A percentile compares a stretch with the other conserved stretches of the same genome.
phyloP scores from a whole-genome alignment of 1,140 invertebrate species.

The Limonius californicus region DNA sequence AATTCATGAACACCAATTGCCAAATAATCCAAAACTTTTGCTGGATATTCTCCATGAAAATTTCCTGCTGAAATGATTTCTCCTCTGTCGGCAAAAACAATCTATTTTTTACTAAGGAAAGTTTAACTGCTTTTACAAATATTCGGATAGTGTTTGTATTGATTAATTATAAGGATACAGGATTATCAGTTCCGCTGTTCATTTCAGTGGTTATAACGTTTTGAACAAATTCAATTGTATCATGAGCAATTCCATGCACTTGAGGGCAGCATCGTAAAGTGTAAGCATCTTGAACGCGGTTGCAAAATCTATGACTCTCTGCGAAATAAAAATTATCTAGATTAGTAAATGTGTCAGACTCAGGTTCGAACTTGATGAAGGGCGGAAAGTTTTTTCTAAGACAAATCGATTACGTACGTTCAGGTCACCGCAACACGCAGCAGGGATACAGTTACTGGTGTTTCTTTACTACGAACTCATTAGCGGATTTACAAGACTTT shows the following conservation, averaged over 20 bases:
- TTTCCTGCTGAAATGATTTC: slow-evolving; percentile 74
- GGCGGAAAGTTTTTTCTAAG: too few relatives aligned
- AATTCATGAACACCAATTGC: slow-evolving; percentile 72
- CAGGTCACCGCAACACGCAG: too few relatives aligned
- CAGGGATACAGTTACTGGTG: too few relatives aligned
- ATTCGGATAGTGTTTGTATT: too few relatives aligned
- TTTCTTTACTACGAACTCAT: too few relatives aligned
- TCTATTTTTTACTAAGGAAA: slow-evolving; percentile 42
- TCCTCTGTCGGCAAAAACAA: slow-evolving; percentile 65
- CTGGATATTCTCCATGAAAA: slow-evolving; percentile 72
- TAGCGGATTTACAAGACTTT: too few relatives aligned
- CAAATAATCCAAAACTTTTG: slow-evolving; percentile 69
- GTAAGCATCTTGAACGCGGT: slow-evolving; percentile 72
- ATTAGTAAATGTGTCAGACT: not conserved
- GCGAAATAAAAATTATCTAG: slow-evolving; percentile 23
- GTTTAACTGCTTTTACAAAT: too few relatives aligned
- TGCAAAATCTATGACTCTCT: slow-evolving; percentile 69
- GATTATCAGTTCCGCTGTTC: slow-evolving; percentile 74
- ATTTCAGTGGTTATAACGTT: slow-evolving; percentile 63
- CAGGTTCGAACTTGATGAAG: too few relatives aligned
- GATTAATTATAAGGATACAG: slow-evolving; percentile 50
- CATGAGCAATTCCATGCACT: slow-evolving; percentile 64
- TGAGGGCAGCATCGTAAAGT: slow-evolving; percentile 70
- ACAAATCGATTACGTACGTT: too few relatives aligned
- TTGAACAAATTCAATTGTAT: slow-evolving; percentile 67